Evolutionary conservation across 2,888 invertebrate species (phyloP).

Genomic region (Azorinus chamasolen): DNA sequence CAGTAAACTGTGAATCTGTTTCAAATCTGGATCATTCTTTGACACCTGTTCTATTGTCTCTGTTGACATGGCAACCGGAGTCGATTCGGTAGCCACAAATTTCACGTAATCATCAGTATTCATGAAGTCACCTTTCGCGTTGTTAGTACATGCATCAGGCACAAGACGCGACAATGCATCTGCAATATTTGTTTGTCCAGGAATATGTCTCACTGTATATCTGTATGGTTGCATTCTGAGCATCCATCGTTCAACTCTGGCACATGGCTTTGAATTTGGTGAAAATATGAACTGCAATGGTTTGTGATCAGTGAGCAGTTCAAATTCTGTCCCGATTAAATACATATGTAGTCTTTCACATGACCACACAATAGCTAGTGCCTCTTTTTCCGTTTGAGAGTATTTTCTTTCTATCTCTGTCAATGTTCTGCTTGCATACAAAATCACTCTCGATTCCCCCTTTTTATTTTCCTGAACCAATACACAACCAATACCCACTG

Average conservation of each 20-base stretch:
- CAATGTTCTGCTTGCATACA: slow-evolving; percentile 55
- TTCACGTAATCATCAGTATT: slow-evolving; percentile 26
- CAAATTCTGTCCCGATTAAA: slow-evolving; percentile 65
- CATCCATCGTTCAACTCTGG: slow-evolving; percentile 72
- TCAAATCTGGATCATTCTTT: slow-evolving; percentile 27
- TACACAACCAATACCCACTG: slow-evolving; percentile 58
- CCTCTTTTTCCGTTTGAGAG: slow-evolving; percentile 67
- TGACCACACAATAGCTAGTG: slow-evolving; percentile 64
- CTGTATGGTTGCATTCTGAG: slow-evolving; percentile 64
- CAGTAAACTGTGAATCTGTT: slow-evolving; percentile 9
- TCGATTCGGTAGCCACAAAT: slow-evolving; percentile 27
- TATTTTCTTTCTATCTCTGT: slow-evolving; percentile 44
- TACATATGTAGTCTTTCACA: slow-evolving; percentile 72
- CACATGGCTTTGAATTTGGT: slow-evolving; percentile 67
- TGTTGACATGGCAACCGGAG: slow-evolving; percentile 26
- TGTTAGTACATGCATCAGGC: not conserved
- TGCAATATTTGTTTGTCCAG: slow-evolving; percentile 44
- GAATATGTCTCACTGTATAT: slow-evolving; percentile 52
- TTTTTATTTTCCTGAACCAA: slow-evolving; percentile 45
- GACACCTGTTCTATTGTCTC: slow-evolving; percentile 45
- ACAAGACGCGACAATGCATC: slow-evolving; percentile 44
- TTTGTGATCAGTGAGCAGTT: slow-evolving; percentile 76
- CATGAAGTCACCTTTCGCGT: slow-evolving; percentile 5
- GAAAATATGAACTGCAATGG: slow-evolving; percentile 71
- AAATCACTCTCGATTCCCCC: slow-evolving; percentile 30